Base-by-base conservation (phyloP, 2,113 vertebrate species). In the Reinhardtius hippoglossoides region DNA sequence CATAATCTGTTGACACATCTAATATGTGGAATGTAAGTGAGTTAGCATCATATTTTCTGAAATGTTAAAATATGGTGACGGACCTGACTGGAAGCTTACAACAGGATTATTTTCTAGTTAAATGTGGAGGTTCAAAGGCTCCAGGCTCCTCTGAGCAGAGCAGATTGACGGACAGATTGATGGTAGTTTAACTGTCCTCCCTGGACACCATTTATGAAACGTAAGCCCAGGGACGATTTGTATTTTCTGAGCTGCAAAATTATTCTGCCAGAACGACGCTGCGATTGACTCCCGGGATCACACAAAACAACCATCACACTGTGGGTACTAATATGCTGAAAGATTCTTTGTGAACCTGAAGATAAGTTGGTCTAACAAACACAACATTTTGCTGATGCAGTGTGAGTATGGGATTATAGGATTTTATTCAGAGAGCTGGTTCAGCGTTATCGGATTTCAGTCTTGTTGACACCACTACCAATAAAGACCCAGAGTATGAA, bases 161-260 rank as follows among this genome's bases (percentile, higher is more conserved):
- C 81, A 88, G 83, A 79, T 83, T 83, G 75, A 78, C 71, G 84
- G 82, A 88, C 84, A 89, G 83, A 85, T 85, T 89, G 80, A 83
- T 69, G 85, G 79, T 61, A 67, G 68, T 76, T 69, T 70, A 14
- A 67, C 63, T 71, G 21, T 76, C 73, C 75, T 73, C 84, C 71
- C 81, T 18, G 46, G 64, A 57, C 68, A 65, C 52, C 74, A 26
- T 83, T 87, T 84, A 80, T 59, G 68, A 70, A 82, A 73, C 23
- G 44, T 80, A 66, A 85, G 48, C 74, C 80, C 12, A 10, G 40
- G 10, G 10, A 42, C 40, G 9, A 42, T 6, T 31, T 31, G 31
- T 31, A 0, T 31, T 31, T 7, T 31, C 31, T 31, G 31, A 31
- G 31, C 31, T 6, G 31, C 9, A 42, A 67, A 85, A 58, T 81